Evolutionary conservation across 2,113 vertebrate species (phyloP), one percentile per base, ranked within the genome.

Genomic region (Hymenochirus boettgeri): DNA sequence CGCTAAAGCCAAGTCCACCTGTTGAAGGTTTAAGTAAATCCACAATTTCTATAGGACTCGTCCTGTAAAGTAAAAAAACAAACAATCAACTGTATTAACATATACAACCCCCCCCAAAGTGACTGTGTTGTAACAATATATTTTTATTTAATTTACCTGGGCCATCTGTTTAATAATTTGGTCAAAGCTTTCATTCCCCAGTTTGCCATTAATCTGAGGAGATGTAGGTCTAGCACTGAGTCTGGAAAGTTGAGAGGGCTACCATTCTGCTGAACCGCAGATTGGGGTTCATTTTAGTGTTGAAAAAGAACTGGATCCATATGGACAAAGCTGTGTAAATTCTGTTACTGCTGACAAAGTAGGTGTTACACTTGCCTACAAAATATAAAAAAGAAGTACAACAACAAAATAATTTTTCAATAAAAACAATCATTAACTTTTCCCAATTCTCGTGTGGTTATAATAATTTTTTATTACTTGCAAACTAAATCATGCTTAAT

Each of bases 1-100:
- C 93, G 66, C 95, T 97, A 80, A 97, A 97, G 12, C 95, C 94
- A 2, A 98, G 87, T 39, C 93, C 91, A 57, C 92, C 92, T 56
- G 83, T 88, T 12, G 61, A 3, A 18, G 95, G 92, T 71, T 96
- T 98, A 74, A 81, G 73, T 61, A 98, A 88, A 33, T 97, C 92
- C 73, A 94, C 83, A 1, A 85, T 83, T 17, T 90, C 85, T 74
- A 96, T 72, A n/a, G 83, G 85, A 42, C 93, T 93, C 46, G 92
- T 92, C 94, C n/a, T n/a, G n/a, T n/a, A n/a, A n/a, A n/a, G n/a
- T n/a, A n/a, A n/a, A n/a, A n/a, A n/a, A n/a, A n/a, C n/a, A n/a
- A n/a, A n/a, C n/a, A n/a, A n/a, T n/a, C n/a, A n/a, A n/a, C n/a
- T n/a, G n/a, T n/a, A n/a, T n/a, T n/a, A n/a, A n/a, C n/a, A n/a